phyloP scores from a whole-genome alignment of 2,113 vertebrate species.

The Cebidichthys violaceus region DNA sequence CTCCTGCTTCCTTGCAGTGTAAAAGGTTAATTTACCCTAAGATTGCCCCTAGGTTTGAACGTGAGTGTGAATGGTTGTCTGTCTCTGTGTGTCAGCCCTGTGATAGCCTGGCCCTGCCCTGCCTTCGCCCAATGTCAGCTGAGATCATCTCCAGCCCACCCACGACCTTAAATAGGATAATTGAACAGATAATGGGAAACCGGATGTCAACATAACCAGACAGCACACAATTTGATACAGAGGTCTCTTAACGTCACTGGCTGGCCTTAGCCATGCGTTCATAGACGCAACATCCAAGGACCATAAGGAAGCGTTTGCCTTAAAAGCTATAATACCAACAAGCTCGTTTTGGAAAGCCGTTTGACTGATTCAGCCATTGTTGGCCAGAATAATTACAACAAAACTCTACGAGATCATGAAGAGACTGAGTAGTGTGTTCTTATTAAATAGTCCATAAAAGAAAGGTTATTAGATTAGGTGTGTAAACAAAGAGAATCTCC shows the following conservation, averaged over 20 bases:
- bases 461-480: slow-evolving; percentile 12
- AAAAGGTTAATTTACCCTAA: background rate
- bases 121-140: no score
- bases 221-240: background rate
- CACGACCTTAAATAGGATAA: background rate
- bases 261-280: no score
- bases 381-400: slow-evolving; percentile 8
- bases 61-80: background rate
- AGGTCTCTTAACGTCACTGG: background rate
- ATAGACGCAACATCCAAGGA: background rate
- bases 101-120: background rate
- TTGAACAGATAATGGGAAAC: background rate
- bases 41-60: background rate
- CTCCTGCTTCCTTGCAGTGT: background rate
- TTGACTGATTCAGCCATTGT: background rate
- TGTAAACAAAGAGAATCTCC: slow-evolving; percentile 4
- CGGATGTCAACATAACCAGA: background rate
- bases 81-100: background rate
- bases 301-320: background rate
- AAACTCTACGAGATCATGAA: background rate
- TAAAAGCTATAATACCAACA: background rate
- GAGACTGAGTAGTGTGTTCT: background rate
- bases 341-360: background rate
- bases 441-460: background rate
- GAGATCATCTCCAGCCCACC: no score